Base-by-base conservation (phyloP, 2,113 vertebrate genomes). In the Melanostigma gelatinosum region DNA sequence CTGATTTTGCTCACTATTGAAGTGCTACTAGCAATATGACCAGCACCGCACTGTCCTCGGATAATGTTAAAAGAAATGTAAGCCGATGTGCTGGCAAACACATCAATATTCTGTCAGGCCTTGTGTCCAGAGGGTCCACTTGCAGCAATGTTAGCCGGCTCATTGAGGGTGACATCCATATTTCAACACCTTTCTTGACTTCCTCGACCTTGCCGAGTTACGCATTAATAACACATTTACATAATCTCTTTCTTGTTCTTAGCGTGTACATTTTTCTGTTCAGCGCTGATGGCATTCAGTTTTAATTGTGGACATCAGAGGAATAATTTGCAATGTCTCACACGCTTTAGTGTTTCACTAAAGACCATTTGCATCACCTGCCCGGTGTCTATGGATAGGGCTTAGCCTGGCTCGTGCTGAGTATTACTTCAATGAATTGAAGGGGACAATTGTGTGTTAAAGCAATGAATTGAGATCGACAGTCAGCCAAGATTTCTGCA, bases 221-320 rank as follows among this genome's bases (percentile, higher is more conserved):
- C 77, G 80, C 92, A 92, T 94, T 94, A 93, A 95, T 94, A 95
- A 93, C 93, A 92, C 93, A 94, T 95, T 92, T 93, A 93, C 91
- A 94, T 94, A 79, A 93, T 94, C 84, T 89, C 83, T 88, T 83
- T 72, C 93, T 92, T 94, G 94, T 94, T 94, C 91, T 61, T 36
- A 36, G 57, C 80, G 52, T 92, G 92, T 93, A 92, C 92, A 67
- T 87, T 74, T 88, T 76, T 86, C 81, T 85, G 85, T 87, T 89
- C 77, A 50, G 78, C 79, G 46, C 70, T 80, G 88, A 74, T 87
- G 85, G 79, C 84, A 79, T 88, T 92, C 77, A 54, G 85, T 89
- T 93, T 92, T 94, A 95, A 95, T 94, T 94, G 94, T 90, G 67
- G 77, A 92, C 88, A 89, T 91, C 91, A 89, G 90, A 91, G 66